Evolutionary conservation across 1,140 invertebrate species (phyloP), one percentile per base, ranked within the genome.

Genomic region (Drosophila triauraria): DNA sequence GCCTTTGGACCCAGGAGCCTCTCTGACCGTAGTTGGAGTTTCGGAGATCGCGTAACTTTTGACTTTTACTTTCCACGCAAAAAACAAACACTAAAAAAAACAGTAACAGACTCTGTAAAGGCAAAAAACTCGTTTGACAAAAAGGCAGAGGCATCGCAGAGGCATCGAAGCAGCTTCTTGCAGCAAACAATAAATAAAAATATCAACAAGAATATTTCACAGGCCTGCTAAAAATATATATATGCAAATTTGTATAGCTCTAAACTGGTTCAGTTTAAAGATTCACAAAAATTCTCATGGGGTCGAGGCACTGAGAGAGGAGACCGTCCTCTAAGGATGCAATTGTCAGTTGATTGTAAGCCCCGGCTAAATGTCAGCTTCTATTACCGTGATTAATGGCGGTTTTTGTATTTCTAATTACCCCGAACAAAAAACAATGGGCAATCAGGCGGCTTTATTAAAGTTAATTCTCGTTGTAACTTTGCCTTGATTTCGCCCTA

Each of bases 41-140:
- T 57, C 20, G 35, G 40, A 60, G 67, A 74, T 74, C 70, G 70
- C 64, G 58, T 76, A 81, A 71, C 78, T 56, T 81, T 81, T 81
- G 80, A 82, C 80, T 82, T 82, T 82, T 82, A 81, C 74, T 85
- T 85, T 74, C 80, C 80, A 56, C 47, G 38, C n/a, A 43, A 62
- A 71, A 78, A 59, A 57, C 17, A 58, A 76, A 48, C 27, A 59
- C 40, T 64, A 35, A 67, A n/a, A 53, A n/a, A 62, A 62, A 59
- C n/a, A 48, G 60, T 43, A 62, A 53, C 47, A 57, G 51, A 57
- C 53, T 56, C 53, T 71, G 67, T 59, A 72, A 59, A n/a, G 12
- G 42, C 40, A 27, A 25, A 84, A 70, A 82, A 85, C 82, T 78
- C 51, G 82, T 85, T 85, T 86, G 50, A 46, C 60, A 80, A 65